Percentiles rank a stretch among this genome's conserved stretches.
phyloP scores from a whole-genome alignment of 2,113 vertebrate genomes.

The Alligator sinensis region DNA sequence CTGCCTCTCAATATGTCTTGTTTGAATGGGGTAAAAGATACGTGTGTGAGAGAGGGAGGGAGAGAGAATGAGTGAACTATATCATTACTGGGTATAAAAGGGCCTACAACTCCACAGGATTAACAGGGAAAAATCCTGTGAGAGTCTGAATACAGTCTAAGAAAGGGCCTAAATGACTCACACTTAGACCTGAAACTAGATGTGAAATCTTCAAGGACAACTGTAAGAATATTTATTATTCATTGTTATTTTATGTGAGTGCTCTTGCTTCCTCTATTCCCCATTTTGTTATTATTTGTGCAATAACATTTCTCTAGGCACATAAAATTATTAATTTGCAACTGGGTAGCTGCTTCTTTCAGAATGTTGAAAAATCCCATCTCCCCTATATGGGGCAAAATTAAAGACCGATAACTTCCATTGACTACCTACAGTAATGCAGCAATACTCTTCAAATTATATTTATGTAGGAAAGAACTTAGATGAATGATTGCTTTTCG shows the following conservation, averaged over 20 bases:
- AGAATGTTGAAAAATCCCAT: constrained; percentile 44
- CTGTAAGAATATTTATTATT: constrained; percentile 39
- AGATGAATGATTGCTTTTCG: background rate
- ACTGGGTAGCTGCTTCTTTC: constrained; percentile 33
- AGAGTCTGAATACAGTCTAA: accelerated
- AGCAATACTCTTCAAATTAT: background rate
- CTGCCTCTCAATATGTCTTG: background rate
- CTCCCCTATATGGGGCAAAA: constrained; percentile 2
- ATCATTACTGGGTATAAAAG: accelerated
- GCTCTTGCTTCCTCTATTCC: constrained; percentile 32
- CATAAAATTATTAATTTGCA: constrained; percentile 50
- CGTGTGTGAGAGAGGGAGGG: background rate
- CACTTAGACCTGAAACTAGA: background rate
- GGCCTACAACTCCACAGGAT: background rate
- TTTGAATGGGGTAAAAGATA: background rate
- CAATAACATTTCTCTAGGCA: constrained; percentile 45
- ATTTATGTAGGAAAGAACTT: background rate
- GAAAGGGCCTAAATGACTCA: background rate
- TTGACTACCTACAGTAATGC: background rate
- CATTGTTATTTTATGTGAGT: constrained; percentile 43
- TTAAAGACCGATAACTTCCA: accelerated
- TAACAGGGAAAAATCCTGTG: background rate
- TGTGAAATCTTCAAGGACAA: constrained; percentile 31
- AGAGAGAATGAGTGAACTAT: background rate
- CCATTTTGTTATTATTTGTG: constrained; percentile 43